Evolutionary conservation across 1,140 invertebrate species (phyloP), one percentile per base, ranked within the genome.

Genomic region (Drosophila virilis): DNA sequence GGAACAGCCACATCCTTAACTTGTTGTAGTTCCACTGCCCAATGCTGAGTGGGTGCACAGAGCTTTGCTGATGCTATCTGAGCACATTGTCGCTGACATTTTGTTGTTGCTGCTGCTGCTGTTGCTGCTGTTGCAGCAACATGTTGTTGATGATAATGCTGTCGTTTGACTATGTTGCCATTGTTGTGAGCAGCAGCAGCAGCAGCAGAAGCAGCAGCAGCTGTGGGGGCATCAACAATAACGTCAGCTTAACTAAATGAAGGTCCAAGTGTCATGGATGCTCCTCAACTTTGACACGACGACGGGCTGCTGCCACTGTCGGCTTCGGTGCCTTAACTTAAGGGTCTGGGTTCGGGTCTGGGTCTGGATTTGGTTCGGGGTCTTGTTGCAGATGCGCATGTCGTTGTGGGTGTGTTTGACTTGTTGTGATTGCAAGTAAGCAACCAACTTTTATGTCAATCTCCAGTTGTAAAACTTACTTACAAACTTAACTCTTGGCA

Each of bases 131-230:
- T 72, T 78, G 68, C 62, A 77, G 83, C 83, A 86, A 83, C 83
- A 88, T 86, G 83, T 86, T 86, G 83, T 86, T 71, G 82, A 82
- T 77, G 79, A 86, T 86, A 86, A 86, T 82, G 62, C 61, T 78
- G 68, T 76, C 79, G 76, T 71, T 86, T 73, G 83, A 86, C 82
- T 86, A 82, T 86, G 82, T 88, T 79, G 83, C 68, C 72, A 70
- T 76, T 79, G 76, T 77, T 69, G 57, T 70, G 52, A 58, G 17
- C 42, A 38, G 65, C 48, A 51, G 48, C 22, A 33, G 38, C 59
- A 22, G 42, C 43, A 59, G 38, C n/a, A n/a, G n/a, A n/a, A n/a
- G n/a, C n/a, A n/a, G n/a, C 58, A 13, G 12, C 65, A 22, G 42
- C 15, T 35, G 6, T 37, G 17, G 28, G 40, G 45, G 77, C 65